Evolutionary conservation across 2,113 vertebrate species (phyloP), one percentile per base, ranked within the genome.

Genomic region (Protomyctophum bolini): DNA sequence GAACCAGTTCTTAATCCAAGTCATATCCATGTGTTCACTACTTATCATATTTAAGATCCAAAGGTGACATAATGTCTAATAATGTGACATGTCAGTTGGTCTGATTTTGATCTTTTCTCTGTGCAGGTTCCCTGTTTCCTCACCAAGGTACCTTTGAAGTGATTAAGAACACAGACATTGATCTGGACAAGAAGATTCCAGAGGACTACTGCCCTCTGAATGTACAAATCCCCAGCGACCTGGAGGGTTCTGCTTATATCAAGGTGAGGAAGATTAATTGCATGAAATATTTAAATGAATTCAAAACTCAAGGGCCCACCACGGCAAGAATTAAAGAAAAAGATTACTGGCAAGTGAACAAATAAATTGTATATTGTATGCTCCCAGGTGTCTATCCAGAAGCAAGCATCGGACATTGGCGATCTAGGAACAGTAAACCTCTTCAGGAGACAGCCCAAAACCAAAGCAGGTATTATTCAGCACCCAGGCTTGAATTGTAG

Each of bases 91-190:
- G 67, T 21, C 10, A 12, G 10, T 4, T 41, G 3, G 6, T 6
- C 10, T 51, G 48, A 29, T 52, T 47, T 59, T 58, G 3, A 50
- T 6, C 2, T 0, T 29, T 58, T 58, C 0, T 5, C 9, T 29
- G 0, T 68, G n/a, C 81, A 99, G 98, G 98, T 1, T 99, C 98
- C 15, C 93, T 99, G 63, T 99, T 98, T 84, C 96, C 96, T 70
- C 98, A 99, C 85, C 96, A 97, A 0, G 98, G 97, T 55, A 98
- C 96, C 0, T 99, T 99, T 87, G 98, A 99, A 86, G 97, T 99
- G 62, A 96, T 99, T 86, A 99, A 99, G 90, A 99, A 99, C 91
- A 99, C 98, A 8, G 98, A 99, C 80, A 94, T 99, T 56, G 97
- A 99, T 86, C 85, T 98, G 79, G 97, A 99, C 87, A 99, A 98